Conservation (phyloP, 2,797 vertebrate genomes). For the Amniataba percoides region DNA sequence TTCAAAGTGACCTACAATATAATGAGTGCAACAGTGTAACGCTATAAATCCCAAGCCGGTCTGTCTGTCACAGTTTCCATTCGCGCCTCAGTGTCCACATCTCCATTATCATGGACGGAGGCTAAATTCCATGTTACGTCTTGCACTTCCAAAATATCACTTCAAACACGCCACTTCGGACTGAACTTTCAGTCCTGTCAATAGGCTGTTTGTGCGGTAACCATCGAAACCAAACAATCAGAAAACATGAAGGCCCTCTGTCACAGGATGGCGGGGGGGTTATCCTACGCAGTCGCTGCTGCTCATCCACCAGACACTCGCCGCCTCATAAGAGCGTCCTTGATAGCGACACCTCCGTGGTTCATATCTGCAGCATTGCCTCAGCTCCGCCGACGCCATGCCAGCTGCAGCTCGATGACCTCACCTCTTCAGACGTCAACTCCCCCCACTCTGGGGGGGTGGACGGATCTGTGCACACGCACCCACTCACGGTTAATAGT, state of each 20-base stretch:
- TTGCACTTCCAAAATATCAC: constrained; percentile 60
- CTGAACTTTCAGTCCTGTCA: constrained; percentile 58
- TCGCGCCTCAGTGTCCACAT: constrained; percentile 23
- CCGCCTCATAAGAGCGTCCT: constrained; percentile 57
- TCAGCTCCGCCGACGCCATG: constrained; percentile 62
- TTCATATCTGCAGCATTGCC: constrained; percentile 74
- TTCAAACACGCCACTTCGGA: constrained; percentile 40
- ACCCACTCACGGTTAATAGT: constrained; percentile 5
- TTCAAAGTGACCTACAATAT: constrained; percentile 21
- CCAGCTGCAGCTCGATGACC: constrained; percentile 71
- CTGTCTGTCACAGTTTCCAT: constrained; percentile 60
- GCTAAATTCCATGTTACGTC: constrained; percentile 26
- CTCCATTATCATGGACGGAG: constrained; percentile 29
- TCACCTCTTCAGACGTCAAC: constrained; percentile 65
- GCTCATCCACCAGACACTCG: constrained; percentile 63
- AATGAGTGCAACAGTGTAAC: constrained; percentile 13
- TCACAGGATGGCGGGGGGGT: constrained; percentile 15
- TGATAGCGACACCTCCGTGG: constrained; percentile 68
- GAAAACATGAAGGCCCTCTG: constrained; percentile 48
- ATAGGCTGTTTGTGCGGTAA: constrained; percentile 66
- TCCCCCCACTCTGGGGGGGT: constrained; percentile 32
- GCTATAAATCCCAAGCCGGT: constrained; percentile 17
- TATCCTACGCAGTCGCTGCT: constrained; percentile 62
- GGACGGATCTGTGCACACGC: constrained; percentile 33
- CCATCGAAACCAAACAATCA: constrained; percentile 73